Evolutionary conservation across 2,888 invertebrate genomes (phyloP).

Genomic region (Ceramica pisi): DNA sequence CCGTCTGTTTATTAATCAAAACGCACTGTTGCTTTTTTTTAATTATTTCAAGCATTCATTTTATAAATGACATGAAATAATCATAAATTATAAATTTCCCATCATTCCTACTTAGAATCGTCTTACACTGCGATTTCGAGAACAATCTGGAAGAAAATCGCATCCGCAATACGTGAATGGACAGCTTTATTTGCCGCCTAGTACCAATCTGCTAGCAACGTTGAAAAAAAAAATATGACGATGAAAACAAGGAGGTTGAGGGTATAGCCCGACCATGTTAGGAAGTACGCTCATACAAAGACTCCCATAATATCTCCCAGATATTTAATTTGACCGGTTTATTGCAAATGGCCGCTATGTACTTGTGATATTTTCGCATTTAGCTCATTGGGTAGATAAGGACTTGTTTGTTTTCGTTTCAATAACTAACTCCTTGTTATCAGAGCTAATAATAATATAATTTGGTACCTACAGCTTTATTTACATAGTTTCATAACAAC

Average conservation of each 20-base stretch:
- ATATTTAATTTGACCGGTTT: conserved; percentile 59
- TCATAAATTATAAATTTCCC: no score
- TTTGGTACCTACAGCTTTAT: conserved; percentile 27
- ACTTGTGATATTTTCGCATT: conserved; percentile 70
- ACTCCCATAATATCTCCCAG: conserved; percentile 62
- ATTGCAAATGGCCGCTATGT: conserved; percentile 69
- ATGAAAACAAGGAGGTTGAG: conserved; percentile 87
- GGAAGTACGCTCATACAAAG: conserved; percentile 78
- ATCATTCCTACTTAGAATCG: not conserved
- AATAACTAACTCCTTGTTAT: conserved; percentile 60
- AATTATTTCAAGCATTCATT: no score
- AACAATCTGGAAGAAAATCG: conserved; percentile 52
- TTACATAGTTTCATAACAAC: conserved; percentile 56
- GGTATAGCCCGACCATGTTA: conserved; percentile 75
- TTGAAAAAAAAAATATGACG: conserved; percentile 80
- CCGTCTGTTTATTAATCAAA: no score
- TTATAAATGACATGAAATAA: no score
- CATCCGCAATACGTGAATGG: conserved; percentile 62
- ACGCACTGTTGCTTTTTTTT: no score
- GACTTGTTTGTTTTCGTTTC: conserved; percentile 72
- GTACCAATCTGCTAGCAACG: conserved; percentile 78
- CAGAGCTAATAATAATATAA: conserved; percentile 49
- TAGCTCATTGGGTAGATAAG: conserved; percentile 66
- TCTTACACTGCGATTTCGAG: conserved; percentile 18
- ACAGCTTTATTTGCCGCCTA: conserved; percentile 74